Percentiles rank a stretch among this genome's conserved stretches.
Conservation (phyloP, 2,888 invertebrate species). For the Prosapia bicincta region DNA sequence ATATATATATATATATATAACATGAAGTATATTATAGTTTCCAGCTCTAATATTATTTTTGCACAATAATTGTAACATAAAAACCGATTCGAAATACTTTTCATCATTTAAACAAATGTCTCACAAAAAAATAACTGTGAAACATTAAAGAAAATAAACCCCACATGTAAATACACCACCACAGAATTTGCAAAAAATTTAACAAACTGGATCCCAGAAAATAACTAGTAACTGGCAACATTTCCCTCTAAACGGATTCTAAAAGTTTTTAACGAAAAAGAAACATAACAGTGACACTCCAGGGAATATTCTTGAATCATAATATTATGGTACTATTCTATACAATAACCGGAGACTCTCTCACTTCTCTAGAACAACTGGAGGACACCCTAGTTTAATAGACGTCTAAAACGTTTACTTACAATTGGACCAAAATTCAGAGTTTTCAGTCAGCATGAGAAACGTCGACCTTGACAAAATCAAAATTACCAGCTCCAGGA, state of each 20-base stretch:
- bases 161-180: no score
- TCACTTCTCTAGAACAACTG: background rate
- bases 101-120: no score
- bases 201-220: no score
- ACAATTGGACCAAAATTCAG: background rate
- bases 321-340: background rate
- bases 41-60: no score
- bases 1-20: no score
- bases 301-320: background rate
- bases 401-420: background rate
- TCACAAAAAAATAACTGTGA: no score
- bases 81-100: no score
- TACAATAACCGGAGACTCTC: background rate
- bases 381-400: background rate
- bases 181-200: no score
- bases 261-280: background rate
- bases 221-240: no score
- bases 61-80: no score
- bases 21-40: background rate
- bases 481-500: background rate
- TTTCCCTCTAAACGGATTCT: no score
- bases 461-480: background rate
- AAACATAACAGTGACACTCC: background rate
- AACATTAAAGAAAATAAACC: no score
- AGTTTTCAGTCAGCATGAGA: background rate